Evolutionary conservation across 2,113 vertebrate genomes (phyloP), one percentile per base, ranked within the genome.

Genomic region (Phodopus roborovskii): DNA sequence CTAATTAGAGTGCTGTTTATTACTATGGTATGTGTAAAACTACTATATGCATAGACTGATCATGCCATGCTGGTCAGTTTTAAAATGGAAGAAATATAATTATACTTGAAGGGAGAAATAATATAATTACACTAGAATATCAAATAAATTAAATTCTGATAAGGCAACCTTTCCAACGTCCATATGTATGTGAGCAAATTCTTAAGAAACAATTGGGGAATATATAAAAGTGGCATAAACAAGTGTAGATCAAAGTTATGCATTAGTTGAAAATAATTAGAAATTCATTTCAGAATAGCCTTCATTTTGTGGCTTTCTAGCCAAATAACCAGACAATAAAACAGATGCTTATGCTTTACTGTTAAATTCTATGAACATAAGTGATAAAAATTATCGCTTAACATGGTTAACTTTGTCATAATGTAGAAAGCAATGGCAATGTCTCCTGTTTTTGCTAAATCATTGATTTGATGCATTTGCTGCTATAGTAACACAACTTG

Each of bases 401-500:
- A 22, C 42, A 70, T 28, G 20, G 3, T 92, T 48, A 92, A 89
- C 71, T 96, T 92, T 97, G 39, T 96, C 42, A 10, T 17, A 93
- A 42, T 24, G 62, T 75, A 94, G 1, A 12, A 2, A 94, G 3
- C 81, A 68, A 28, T n/a, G 96, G 1, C 0, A 92, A 56, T n/a
- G 13, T 36, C 5, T 3, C 77, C 71, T 71, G 17, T 22, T 97
- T 33, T n/a, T 68, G 33, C 77, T 39, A 30, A 92, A 92, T 90
- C 87, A 88, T 77, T 92, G 94, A 95, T 70, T 96, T 85, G 58
- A 42, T 97, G 30, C 58, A 94, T 70, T 96, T 83, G 58, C 53
- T 97, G 36, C 58, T 97, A 88, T 93, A 93, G 36, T 95, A 98
- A 96, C 77, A 28, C 39, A 70, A 66, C 8, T 2, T 92, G 66